Percentiles rank a stretch among this genome's conserved stretches.
phyloP scores from a whole-genome alignment of 2,888 invertebrate species.

The Harpagoxenus sublaevis region DNA sequence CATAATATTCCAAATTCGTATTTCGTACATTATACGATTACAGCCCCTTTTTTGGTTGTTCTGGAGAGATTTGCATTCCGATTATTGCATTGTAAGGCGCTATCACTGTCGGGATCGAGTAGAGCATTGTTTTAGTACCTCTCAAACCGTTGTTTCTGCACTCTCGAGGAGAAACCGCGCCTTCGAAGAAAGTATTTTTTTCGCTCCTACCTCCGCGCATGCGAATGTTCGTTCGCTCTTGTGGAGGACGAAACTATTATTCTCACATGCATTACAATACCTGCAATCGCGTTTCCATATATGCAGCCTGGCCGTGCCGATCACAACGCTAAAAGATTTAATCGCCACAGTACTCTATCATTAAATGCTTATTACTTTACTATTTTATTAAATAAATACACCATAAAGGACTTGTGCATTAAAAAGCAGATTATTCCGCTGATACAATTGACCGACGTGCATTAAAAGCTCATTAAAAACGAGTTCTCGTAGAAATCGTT shows the following conservation, averaged over 20 bases:
- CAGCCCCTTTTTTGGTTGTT: neutral
- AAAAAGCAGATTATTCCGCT: neutral
- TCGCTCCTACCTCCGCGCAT: slow-evolving; percentile 51
- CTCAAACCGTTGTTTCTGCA: slow-evolving; percentile 50
- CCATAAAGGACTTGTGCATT: neutral
- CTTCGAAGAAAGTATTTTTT: slow-evolving; percentile 73
- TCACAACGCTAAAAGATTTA: slow-evolving; percentile 23
- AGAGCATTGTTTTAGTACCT: slow-evolving; percentile 17
- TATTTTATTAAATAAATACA: neutral
- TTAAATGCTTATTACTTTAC: neutral
- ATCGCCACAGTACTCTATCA: neutral
- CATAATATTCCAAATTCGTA: neutral
- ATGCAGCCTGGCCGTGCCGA: slow-evolving; percentile 9
- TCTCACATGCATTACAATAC: slow-evolving; percentile 29
- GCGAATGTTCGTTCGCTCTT: slow-evolving; percentile 60
- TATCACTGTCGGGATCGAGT: neutral
- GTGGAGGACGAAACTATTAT: slow-evolving; percentile 43
- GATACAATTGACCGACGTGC: neutral
- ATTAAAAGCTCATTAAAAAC: slow-evolving; percentile 22
- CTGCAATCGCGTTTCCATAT: slow-evolving; percentile 34
- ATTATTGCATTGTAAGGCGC: neutral
- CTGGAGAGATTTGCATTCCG: slow-evolving; percentile 8
- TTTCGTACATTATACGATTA: neutral
- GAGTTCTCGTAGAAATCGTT: slow-evolving; percentile 25
- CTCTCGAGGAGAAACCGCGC: slow-evolving; percentile 74